A percentile compares a stretch with the other conserved stretches of the same genome.
Conservation (phyloP, 2,113 vertebrate species). For the Phalacrocorax carbo region DNA sequence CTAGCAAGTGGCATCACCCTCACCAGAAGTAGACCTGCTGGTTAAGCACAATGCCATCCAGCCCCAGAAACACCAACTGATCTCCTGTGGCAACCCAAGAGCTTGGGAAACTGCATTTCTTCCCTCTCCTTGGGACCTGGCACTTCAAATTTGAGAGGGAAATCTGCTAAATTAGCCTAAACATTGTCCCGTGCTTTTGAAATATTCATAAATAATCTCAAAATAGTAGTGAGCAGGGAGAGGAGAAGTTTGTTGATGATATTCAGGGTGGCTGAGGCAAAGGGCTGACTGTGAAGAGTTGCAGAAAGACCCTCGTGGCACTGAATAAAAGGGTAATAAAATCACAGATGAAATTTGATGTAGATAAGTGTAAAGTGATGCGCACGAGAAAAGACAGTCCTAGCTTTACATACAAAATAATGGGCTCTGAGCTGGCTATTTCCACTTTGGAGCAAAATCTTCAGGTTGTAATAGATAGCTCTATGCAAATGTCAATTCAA, state of each 20-base stretch:
- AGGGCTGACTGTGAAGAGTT: background rate
- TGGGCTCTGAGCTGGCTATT: conserved; percentile 19
- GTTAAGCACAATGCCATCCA: background rate
- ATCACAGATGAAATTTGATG: conserved; percentile 45
- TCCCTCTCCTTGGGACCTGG: background rate
- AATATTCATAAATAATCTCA: background rate
- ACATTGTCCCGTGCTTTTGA: background rate
- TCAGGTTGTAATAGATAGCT: conserved; percentile 22
- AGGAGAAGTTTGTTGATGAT: background rate
- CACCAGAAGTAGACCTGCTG: accelerated
- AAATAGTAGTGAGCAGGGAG: background rate
- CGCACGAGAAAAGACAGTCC: background rate
- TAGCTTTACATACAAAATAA: conserved; percentile 39
- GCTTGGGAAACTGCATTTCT: background rate
- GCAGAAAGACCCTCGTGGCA: background rate
- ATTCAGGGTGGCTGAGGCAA: background rate
- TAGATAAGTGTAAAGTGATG: conserved; percentile 55
- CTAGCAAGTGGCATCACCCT: accelerated
- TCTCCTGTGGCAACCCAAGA: background rate
- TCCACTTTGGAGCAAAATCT: background rate
- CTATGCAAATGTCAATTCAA: conserved; percentile 41
- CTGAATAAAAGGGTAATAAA: conserved; percentile 37
- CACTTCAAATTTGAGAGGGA: background rate
- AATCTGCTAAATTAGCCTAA: background rate
- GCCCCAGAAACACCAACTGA: background rate